Percentiles rank a stretch among this genome's conserved stretches.
Evolutionary conservation across 1,140 invertebrate species (phyloP).

Genomic region (Leptonema lineaticorne): DNA sequence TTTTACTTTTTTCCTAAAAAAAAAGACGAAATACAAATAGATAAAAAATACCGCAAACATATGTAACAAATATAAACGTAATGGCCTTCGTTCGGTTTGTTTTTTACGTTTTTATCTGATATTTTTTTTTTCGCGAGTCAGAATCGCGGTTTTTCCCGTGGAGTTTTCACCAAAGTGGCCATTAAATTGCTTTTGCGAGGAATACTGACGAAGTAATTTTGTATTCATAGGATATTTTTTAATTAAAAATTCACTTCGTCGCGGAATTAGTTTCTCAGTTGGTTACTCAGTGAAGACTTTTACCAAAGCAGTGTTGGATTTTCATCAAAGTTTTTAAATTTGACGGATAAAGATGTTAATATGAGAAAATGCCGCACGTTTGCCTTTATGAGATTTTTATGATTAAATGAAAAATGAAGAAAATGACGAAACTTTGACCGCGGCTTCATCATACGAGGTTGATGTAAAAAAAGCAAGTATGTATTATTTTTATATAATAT

Average conservation of each 20-base stretch:
- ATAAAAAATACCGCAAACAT: not conserved
- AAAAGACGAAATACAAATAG: too few species aligned
- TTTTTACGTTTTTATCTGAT: not conserved
- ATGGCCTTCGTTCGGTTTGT: not conserved
- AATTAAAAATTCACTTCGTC: conserved; percentile 29
- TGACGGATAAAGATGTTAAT: conserved; percentile 27
- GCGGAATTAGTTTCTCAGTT: conserved; percentile 22
- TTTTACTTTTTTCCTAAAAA: not conserved
- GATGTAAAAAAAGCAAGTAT: too few species aligned
- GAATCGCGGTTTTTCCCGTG: not conserved
- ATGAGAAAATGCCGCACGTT: conserved; percentile 22
- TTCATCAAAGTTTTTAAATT: conserved; percentile 31
- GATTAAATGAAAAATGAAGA: conserved; percentile 13
- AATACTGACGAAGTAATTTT: conserved; percentile 23
- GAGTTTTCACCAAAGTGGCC: conserved; percentile 1
- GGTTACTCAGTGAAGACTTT: conserved; percentile 4
- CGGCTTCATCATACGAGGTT: not conserved
- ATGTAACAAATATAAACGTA: not conserved
- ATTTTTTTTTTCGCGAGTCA: not conserved
- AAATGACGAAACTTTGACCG: not conserved
- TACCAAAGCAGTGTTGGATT: not conserved
- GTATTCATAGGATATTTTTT: conserved; percentile 29
- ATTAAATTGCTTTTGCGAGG: conserved; percentile 14
- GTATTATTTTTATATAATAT: too few species aligned
- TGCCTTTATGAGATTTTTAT: conserved; percentile 11